Evolutionary conservation across 1,140 invertebrate species (phyloP), one percentile per base, ranked within the genome.

Genomic region (Drosophila aff.): DNA sequence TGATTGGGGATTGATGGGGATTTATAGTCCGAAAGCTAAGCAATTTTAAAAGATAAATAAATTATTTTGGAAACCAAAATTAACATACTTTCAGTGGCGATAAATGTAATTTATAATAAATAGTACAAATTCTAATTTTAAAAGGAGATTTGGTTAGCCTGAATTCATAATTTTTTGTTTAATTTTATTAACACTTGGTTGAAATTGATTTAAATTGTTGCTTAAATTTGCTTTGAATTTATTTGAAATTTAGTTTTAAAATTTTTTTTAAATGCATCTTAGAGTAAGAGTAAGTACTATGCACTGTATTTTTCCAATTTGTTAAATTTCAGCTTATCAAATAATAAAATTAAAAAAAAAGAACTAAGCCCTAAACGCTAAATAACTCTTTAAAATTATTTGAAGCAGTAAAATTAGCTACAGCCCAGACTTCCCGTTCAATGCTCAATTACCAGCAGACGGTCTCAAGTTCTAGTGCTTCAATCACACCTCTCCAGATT

Each of bases 401-500:
- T 40, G 4, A 40, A 40, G 33, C 13, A 23, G 6, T 26, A n/a
- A 16, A 61, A 36, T 16, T 21, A 38, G 13, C 28, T 43, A n/a
- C 3, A 21, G 3, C 33, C 18, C 16, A 18, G 40, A 28, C 15
- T 10, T 36, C 4, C 50, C 10, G 26, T 41, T 64, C 3, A 68
- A 50, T 41, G n/a, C 63, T 9, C 21, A 55, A 31, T 40, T 46
- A 68, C 18, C 49, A 23, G 15, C 40, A 71, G 67, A 71, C 63
- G 21, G 67, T 71, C 67, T 71, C 62, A 69, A 67, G 66, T 53
- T 52, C 62, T 53, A 38, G 44, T 41, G 63, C 36, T 69, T 21
- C 66, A 71, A 71, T 69, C 38, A 66, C 62, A 67, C 67, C 63
- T 71, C 67, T 71, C 23, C 49, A 73, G 52, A 73, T 73, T 72